Conservation (phyloP, 2,113 vertebrate genomes). For the Sisor rabdophorus region DNA sequence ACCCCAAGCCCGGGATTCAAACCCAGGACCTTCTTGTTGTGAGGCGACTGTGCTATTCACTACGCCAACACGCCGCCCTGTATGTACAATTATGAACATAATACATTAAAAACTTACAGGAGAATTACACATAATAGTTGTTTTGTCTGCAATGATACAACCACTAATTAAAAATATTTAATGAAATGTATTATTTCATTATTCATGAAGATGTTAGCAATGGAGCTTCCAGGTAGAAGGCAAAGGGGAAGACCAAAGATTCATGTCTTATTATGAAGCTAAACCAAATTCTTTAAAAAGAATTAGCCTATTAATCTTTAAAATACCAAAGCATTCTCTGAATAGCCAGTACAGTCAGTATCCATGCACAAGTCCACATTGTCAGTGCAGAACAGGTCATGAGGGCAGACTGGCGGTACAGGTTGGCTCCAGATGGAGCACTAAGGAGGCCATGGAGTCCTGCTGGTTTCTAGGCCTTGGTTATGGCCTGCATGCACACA, state of each 20-base stretch:
- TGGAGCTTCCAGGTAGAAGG: too few species aligned
- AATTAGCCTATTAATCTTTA: neutral
- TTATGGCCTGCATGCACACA: constrained; percentile 79
- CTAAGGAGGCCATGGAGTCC: constrained; percentile 80
- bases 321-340: neutral
- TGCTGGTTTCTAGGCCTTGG: constrained; percentile 81
- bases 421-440: constrained; percentile 77
- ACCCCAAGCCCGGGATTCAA: too few species aligned
- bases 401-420: constrained; percentile 80
- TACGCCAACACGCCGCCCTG: too few species aligned
- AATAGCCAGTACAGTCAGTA: constrained; percentile 22
- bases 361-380: constrained; percentile 74
- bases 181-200: too few species aligned
- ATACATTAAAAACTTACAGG: too few species aligned
- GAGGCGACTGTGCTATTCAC: too few species aligned
- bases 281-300: neutral
- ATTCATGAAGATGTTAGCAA: too few species aligned
- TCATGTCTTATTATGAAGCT: neutral
- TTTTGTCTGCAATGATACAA: neutral
- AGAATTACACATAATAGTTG: too few species aligned
- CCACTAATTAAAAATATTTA: neutral
- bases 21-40: too few species aligned
- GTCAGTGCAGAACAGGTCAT: constrained; percentile 70
- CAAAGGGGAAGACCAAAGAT: too few species aligned
- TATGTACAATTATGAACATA: too few species aligned